These are phyloP conservation scores for Chunga burmeisteri DNA, from an alignment of 2,113 vertebrate species.

Conservation along the genomic window DNA sequence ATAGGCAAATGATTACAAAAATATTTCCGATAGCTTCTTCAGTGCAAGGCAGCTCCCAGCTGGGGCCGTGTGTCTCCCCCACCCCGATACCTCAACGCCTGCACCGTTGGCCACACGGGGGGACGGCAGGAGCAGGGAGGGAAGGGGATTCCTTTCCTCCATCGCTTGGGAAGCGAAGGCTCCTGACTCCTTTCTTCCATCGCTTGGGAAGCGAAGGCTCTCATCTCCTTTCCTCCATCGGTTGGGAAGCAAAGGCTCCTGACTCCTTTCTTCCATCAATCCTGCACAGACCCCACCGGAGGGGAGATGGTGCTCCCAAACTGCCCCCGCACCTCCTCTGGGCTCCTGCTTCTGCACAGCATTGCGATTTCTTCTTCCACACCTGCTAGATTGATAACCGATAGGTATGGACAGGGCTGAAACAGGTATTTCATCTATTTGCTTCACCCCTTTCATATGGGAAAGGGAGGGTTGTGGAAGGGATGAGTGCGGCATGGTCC, in stretches of 20 bases:
- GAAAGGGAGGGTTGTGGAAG: background rate
- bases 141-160: background rate
- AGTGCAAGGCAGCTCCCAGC: background rate
- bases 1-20: background rate
- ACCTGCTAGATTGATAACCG: background rate
- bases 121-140: background rate
- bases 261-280: background rate
- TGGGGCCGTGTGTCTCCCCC: rapidly evolving
- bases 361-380: background rate
- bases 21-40: background rate
- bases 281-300: background rate
- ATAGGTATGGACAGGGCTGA: background rate
- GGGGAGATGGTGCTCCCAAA: background rate
- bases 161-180: background rate
- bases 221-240: background rate
- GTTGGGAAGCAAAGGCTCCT: background rate
- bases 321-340: rapidly evolving
- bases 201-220: background rate
- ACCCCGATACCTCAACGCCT: rapidly evolving
- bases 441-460: rapidly evolving
- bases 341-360: background rate
- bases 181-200: background rate
- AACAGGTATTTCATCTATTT: background rate
- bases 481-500: background rate
- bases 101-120: rapidly evolving